Percentiles rank a stretch among this genome's conserved stretches.
These are phyloP conservation scores for Rhinopomastus cyanomelas DNA, from an alignment of 2,113 vertebrate species.

Conservation along the genomic window DNA sequence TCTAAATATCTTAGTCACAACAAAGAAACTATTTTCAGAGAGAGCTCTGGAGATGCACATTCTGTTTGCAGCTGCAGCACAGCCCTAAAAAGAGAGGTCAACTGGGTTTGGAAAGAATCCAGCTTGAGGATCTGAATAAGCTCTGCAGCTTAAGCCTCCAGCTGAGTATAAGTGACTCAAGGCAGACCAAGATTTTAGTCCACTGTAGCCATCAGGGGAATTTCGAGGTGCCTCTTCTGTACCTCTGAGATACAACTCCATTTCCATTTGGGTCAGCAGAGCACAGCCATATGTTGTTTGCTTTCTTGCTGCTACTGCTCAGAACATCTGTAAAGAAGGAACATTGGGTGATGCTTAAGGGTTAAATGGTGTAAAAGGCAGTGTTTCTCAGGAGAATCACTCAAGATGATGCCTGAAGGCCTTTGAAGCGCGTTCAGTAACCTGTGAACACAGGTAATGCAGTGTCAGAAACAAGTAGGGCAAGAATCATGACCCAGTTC, in stretches of 20 bases:
- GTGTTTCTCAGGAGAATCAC: neutral
- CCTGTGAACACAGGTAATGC: neutral
- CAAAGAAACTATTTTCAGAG: conserved; percentile 74
- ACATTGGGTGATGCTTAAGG: too few species aligned
- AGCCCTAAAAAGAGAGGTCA: conserved; percentile 22
- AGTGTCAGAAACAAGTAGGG: neutral
- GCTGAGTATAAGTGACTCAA: neutral
- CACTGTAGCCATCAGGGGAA: neutral
- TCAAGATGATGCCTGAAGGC: neutral
- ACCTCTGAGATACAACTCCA: neutral
- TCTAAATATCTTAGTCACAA: conserved; percentile 72
- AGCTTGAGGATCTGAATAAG: neutral
- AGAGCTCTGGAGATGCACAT: conserved; percentile 36
- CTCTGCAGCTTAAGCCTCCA: neutral
- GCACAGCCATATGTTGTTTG: neutral
- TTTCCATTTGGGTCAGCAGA: neutral
- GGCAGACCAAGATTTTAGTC: conserved; percentile 5
- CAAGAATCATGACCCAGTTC: neutral
- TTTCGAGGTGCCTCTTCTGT: neutral
- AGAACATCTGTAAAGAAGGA: neutral
- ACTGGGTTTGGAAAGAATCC: conserved; percentile 23
- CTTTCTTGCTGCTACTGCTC: neutral
- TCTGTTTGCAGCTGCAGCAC: conserved; percentile 58
- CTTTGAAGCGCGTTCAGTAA: neutral
- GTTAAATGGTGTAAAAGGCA: neutral